Evolutionary conservation across 2,888 invertebrate species (phyloP), one percentile per base, ranked within the genome.

Genomic region (Toxonevra muliebris): DNA sequence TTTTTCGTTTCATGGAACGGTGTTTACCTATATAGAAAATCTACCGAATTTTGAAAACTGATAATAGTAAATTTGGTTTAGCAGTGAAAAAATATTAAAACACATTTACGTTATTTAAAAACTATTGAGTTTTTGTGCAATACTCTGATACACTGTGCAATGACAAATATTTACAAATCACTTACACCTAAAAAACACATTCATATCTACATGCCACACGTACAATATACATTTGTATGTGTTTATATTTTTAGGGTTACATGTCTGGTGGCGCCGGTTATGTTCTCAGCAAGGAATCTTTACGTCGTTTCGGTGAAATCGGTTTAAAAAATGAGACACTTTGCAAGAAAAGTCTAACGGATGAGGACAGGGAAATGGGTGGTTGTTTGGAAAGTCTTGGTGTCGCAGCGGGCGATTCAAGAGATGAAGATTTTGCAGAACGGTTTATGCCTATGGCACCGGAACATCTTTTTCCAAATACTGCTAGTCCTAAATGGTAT

Each of bases 261-360:
- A 95, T 95, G 94, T 94, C 94, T 77, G 95, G 95, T 5, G 95
- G 95, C 0, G 94, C 95, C 54, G 98, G 98, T 8, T 98, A 98
- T 84, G 95, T 98, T 50, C 87, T 98, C 20, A 97, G 96, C 77
- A 88, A 90, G 64, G 92, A 91, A 79, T 95, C 96, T 2, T 80
- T 95, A 3, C 89, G 88, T 64, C 87, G 89, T 74, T 93, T 97
- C 80, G 91, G 95, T 41, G 90, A 90, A 73, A 86, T 90, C 48
- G 94, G 90, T 0, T 81, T 95, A 40, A 89, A 90, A 0, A 88
- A 93, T 72, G 88, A 87, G 0, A 71, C 70, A 2, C 74, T 78
- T 50, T 79, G 82, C n/a, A 73, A 76, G 9, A 90, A 89, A 70
- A 89, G 89, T 45, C 73, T 69, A 3, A 61, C 68, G 0, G 74